Evolutionary conservation across 2,797 vertebrate species (phyloP).

Genomic region (Sebastes iracundus): DNA sequence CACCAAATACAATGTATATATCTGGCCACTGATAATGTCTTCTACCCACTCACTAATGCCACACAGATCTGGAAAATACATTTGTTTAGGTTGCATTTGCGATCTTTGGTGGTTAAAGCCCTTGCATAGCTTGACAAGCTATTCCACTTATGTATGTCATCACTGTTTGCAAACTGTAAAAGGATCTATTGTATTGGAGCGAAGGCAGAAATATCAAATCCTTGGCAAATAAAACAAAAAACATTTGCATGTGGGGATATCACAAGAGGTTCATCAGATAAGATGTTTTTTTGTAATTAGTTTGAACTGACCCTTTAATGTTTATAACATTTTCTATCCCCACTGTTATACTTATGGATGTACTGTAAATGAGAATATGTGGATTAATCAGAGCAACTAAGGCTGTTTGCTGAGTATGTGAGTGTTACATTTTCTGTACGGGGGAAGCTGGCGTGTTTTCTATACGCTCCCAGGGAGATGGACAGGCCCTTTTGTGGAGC

Average conservation of each 20-base stretch:
- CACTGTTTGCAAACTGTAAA: too few relatives aligned
- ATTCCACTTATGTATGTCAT: too few relatives aligned
- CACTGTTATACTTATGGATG: neutral
- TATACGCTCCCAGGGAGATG: slow-evolving; percentile 13
- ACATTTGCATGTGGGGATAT: fast-evolving
- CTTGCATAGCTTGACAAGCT: too few relatives aligned
- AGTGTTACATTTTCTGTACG: neutral
- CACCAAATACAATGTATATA: too few relatives aligned
- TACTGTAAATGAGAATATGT: neutral
- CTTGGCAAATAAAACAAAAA: neutral
- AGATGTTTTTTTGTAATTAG: neutral
- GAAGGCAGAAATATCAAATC: neutral
- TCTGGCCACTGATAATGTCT: too few relatives aligned
- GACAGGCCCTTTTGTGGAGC: slow-evolving; percentile 24
- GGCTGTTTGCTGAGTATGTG: neutral
- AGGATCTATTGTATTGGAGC: neutral
- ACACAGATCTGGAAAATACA: too few relatives aligned
- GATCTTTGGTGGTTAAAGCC: too few relatives aligned
- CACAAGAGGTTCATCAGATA: neutral
- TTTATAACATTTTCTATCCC: neutral
- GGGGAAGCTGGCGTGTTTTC: slow-evolving; percentile 7
- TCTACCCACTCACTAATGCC: too few relatives aligned
- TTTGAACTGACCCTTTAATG: neutral
- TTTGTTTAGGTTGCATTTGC: too few relatives aligned
- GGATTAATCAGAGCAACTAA: neutral